Percentiles rank a stretch among this genome's conserved stretches.
Evolutionary conservation across 2,888 invertebrate genomes (phyloP).

Genomic region (Pantelozetes paolii): DNA sequence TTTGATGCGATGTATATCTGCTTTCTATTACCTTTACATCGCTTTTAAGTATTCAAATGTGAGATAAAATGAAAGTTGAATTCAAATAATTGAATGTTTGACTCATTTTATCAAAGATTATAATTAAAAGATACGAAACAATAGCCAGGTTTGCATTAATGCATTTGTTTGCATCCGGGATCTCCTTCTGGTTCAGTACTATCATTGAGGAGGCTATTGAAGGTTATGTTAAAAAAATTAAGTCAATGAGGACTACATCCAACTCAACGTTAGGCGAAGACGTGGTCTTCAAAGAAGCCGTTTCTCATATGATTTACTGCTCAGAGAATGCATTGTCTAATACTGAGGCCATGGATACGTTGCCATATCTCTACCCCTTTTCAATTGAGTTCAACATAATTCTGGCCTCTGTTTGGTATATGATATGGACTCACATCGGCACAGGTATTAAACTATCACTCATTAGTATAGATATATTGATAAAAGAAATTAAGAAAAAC

Average conservation of each 20-base stretch:
- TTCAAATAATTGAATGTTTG: too few relatives aligned
- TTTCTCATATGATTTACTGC: conserved; percentile 33
- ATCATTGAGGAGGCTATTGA: conserved; percentile 69
- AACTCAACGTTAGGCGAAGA: neutral
- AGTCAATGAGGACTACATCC: neutral
- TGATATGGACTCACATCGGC: conserved; percentile 69
- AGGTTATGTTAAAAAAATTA: conserved; percentile 54
- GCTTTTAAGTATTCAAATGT: conserved; percentile 73
- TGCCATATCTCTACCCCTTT: conserved; percentile 68
- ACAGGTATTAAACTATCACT: too few relatives aligned
- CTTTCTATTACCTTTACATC: conserved; percentile 70
- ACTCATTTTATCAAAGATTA: conserved; percentile 51
- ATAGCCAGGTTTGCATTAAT: conserved; percentile 69
- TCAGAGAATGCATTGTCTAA: conserved; percentile 30
- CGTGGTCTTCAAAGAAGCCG: conserved; percentile 4
- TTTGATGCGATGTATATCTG: conserved; percentile 67
- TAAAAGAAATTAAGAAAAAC: neutral
- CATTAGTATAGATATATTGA: too few relatives aligned
- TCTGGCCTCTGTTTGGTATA: conserved; percentile 70
- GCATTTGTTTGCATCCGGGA: conserved; percentile 72
- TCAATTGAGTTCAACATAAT: conserved; percentile 74
- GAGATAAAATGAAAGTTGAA: neutral
- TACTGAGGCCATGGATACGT: conserved; percentile 40
- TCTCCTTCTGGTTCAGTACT: conserved; percentile 74
- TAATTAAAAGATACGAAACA: conserved; percentile 59